phyloP scores from a whole-genome alignment of 2,888 invertebrate genomes.

The Gastrophysa polygoni region DNA sequence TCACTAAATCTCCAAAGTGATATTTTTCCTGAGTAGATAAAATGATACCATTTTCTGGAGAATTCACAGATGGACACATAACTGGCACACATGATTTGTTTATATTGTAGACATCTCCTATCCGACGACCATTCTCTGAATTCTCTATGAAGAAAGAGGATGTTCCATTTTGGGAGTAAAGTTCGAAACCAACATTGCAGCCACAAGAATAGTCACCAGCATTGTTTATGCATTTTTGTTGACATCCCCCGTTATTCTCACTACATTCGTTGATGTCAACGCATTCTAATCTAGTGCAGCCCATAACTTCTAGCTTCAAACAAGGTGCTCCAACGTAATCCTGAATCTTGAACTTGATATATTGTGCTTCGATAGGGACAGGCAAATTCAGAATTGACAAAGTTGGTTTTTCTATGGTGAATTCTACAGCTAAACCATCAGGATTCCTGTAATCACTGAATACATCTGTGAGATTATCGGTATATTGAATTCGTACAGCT shows the following conservation, averaged over 20 bases:
- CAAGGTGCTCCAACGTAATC: conserved; percentile 90
- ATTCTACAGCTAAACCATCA: conserved; percentile 91
- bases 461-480: conserved; percentile 85
- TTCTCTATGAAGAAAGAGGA: conserved; percentile 82
- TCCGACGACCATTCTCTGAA: conserved; percentile 84
- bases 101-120: conserved; percentile 84
- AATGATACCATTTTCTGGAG: conserved; percentile 86
- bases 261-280: conserved; percentile 88
- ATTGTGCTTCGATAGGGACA: conserved; percentile 89
- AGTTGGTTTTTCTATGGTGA: conserved; percentile 86
- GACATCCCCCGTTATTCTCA: conserved; percentile 87
- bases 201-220: conserved; percentile 88
- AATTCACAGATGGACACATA: conserved; percentile 79
- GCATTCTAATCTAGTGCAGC: conserved; percentile 89
- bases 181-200: conserved; percentile 90
- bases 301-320: conserved; percentile 89
- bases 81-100: conserved; percentile 96
- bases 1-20: conserved; percentile 88
- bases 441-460: conserved; percentile 93
- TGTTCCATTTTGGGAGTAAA: conserved; percentile 87
- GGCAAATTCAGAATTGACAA: conserved; percentile 90
- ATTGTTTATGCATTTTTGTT: conserved; percentile 90
- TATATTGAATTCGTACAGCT: conserved; percentile 86
- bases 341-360: conserved; percentile 82
- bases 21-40: conserved; percentile 80